These are phyloP conservation scores for Morelia viridis DNA, from an alignment of 2,797 vertebrate genomes.

Conservation along the genomic window DNA sequence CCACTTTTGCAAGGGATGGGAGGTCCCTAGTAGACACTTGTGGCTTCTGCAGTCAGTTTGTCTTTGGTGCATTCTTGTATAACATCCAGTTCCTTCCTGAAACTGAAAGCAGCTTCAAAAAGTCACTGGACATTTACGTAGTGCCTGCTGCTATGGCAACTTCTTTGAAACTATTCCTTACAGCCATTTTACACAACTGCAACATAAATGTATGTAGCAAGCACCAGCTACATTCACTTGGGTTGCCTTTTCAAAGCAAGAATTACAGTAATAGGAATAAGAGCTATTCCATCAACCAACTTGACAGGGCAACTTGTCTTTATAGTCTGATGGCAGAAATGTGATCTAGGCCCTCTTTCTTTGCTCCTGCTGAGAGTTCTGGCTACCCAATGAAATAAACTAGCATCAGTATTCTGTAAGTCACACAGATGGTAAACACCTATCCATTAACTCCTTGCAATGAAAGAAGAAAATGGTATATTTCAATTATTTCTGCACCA, in stretches of 20 bases:
- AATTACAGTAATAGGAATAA: slow-evolving; percentile 9
- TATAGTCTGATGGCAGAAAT: neutral
- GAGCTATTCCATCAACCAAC: slow-evolving; percentile 1
- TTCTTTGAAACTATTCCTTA: neutral
- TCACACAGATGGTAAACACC: neutral
- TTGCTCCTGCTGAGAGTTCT: neutral
- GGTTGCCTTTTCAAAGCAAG: neutral
- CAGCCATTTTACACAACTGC: neutral
- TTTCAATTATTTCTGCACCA: neutral
- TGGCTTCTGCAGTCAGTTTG: too few relatives aligned
- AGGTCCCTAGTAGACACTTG: too few relatives aligned
- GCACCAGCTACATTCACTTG: neutral
- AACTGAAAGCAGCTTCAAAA: neutral
- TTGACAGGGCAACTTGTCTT: neutral
- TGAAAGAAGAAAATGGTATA: neutral
- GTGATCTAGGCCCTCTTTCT: too few relatives aligned
- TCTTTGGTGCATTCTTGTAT: too few relatives aligned
- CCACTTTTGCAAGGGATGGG: too few relatives aligned
- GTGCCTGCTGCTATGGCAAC: neutral
- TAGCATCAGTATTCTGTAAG: too few relatives aligned
- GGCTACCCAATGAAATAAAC: too few relatives aligned
- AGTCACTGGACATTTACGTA: neutral
- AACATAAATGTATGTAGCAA: neutral
- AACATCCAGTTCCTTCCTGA: too few relatives aligned
- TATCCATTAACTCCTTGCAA: neutral